Base-by-base conservation (phyloP, 2,113 vertebrate species). In the Nothobranchius kuhntae region DNA sequence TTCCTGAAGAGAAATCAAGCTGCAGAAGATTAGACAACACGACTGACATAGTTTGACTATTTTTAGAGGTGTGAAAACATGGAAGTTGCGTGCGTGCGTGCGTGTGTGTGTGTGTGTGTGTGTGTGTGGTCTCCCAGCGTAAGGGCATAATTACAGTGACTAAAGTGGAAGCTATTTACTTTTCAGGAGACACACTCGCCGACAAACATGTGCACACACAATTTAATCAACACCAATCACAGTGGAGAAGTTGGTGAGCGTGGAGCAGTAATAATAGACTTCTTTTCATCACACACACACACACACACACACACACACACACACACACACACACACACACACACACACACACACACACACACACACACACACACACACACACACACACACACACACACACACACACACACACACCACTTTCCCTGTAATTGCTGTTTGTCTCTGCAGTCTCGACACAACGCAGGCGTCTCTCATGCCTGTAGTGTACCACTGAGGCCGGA, bases 391-490 rank as follows among this genome's bases (percentile, higher is more conserved):
- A 21, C 21, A 21, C 36, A 36, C 72, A 68, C 26, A 47, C 53
- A 63, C 57, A 65, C 61, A 77, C 48, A 73, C 55, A 67, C 65
- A 73, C 60, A 58, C 63, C 62, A 75, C 83, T 82, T 89, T 70
- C 87, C 83, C 78, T 89, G 73, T 90, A 89, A 90, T 92, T 87
- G 81, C 55, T 75, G 78, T 86, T 91, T 88, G 85, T 82, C 63
- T 76, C 73, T 54, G 56, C 77, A 87, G 60, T 64, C 80, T 77
- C 53, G 59, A 87, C 82, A 65, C 56, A 65, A 74, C 50, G 61
- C 70, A 81, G 75, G 67, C 70, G 51, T 72, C 74, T 62, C 76
- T 47, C 51, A 12, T 72, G 52, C 71, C 75, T 71, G 64, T 63
- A 60, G 78, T 71, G 76, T 82, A 61, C 10, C 15, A 42, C 21